Percentiles rank a stretch among this genome's conserved stretches.
These are phyloP conservation scores for Coptodon bakossiorum DNA, from an alignment of 2,113 vertebrate species.

Conservation along the genomic window DNA sequence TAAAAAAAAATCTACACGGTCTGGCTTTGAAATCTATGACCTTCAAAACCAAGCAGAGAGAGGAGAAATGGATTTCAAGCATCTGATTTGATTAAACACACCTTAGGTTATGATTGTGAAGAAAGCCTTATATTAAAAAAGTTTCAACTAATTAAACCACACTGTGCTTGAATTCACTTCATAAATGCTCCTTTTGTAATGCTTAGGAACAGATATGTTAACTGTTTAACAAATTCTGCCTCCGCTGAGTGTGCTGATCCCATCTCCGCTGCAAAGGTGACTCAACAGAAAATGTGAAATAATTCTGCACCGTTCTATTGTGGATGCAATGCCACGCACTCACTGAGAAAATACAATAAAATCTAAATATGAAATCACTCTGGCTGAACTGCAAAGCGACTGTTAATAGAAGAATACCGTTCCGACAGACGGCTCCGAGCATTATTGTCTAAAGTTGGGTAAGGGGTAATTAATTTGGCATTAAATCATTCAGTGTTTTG, in stretches of 20 bases:
- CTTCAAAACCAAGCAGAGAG: constrained; percentile 2
- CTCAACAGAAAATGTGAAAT: constrained; percentile 64
- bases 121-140: constrained; percentile 36
- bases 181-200: constrained; percentile 62
- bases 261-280: constrained; percentile 60
- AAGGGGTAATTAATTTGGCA: constrained; percentile 77
- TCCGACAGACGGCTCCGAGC: constrained; percentile 65
- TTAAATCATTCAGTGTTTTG: constrained; percentile 72
- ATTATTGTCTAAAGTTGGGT: constrained; percentile 75
- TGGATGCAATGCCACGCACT: constrained; percentile 58
- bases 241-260: constrained; percentile 51
- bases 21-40: background rate
- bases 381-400: constrained; percentile 73
- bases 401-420: constrained; percentile 73
- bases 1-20: background rate
- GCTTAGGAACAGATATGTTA: constrained; percentile 25
- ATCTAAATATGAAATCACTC: constrained; percentile 71
- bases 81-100: constrained; percentile 38
- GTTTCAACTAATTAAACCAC: constrained; percentile 61
- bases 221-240: constrained; percentile 41
- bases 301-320: constrained; percentile 52
- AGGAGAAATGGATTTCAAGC: constrained; percentile 13
- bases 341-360: constrained; percentile 69
- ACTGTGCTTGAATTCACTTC: constrained; percentile 60
- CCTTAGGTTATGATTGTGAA: constrained; percentile 20